Conservation (phyloP, 2,797 vertebrate genomes). For the Corythornis leucogaster region DNA sequence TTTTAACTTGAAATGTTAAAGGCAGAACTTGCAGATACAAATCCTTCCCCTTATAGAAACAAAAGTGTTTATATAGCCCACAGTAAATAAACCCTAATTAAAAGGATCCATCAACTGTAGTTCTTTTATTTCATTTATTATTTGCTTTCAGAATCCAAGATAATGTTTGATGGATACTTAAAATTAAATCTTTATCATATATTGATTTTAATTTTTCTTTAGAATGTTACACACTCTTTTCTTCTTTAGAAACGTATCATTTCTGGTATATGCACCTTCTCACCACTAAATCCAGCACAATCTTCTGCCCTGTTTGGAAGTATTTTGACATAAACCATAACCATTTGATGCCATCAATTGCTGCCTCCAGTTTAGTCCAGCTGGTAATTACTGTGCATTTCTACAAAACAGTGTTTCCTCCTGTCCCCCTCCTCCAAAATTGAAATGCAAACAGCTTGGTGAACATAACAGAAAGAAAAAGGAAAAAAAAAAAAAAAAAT, state of each 20-base stretch:
- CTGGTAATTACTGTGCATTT: slow-evolving; percentile 46
- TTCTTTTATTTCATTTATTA: background rate
- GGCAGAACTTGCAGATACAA: slow-evolving; percentile 56
- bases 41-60: slow-evolving; percentile 42
- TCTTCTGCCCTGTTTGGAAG: slow-evolving; percentile 45
- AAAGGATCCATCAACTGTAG: slow-evolving; percentile 13
- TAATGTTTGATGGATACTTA: background rate
- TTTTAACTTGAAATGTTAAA: slow-evolving; percentile 70
- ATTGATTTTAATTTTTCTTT: background rate
- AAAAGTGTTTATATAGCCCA: slow-evolving; percentile 52
- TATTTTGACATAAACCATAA: slow-evolving; percentile 19
- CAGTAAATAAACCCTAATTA: slow-evolving; percentile 43
- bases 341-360: background rate
- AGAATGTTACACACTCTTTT: background rate
- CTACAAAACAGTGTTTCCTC: slow-evolving; percentile 29
- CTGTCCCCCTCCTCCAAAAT: background rate
- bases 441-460: background rate
- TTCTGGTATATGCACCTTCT: background rate
- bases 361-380: slow-evolving; percentile 23
- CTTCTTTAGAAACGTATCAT: background rate
- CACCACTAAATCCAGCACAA: background rate
- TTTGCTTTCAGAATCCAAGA: background rate
- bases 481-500: rapidly evolving
- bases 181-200: background rate
- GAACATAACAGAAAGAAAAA: background rate